Evolutionary conservation across 1,140 invertebrate species (phyloP).

Genomic region (Drosophila varians): DNA sequence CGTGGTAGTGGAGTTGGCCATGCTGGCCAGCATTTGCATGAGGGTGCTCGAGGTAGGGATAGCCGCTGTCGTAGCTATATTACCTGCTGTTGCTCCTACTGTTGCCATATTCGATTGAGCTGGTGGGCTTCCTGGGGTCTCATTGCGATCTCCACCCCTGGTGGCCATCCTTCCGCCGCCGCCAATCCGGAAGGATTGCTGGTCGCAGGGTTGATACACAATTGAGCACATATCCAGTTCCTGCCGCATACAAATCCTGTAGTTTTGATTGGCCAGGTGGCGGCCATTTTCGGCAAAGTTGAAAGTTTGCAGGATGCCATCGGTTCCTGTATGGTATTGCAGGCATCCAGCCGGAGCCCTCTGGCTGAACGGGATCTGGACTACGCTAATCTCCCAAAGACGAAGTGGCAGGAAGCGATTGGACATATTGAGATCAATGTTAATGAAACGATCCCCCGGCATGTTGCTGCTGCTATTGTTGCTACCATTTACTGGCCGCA

Average conservation of each 20-base stretch:
- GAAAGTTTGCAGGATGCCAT: conserved; percentile 87
- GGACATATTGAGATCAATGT: conserved; percentile 83
- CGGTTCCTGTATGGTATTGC: conserved; percentile 87
- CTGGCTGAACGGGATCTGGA: conserved; percentile 89
- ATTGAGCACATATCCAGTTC: conserved; percentile 90
- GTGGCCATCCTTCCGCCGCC: conserved; percentile 38
- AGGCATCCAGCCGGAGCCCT: conserved; percentile 89
- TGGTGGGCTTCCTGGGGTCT: neutral
- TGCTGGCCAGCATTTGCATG: conserved; percentile 29
- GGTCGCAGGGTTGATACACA: conserved; percentile 89
- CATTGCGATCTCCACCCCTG: neutral
- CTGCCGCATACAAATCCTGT: conserved; percentile 90
- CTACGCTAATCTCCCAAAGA: conserved; percentile 90
- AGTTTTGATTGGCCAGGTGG: conserved; percentile 91
- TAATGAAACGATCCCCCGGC: conserved; percentile 50
- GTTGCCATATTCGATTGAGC: conserved; percentile 22
- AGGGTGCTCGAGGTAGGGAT: conserved; percentile 23
- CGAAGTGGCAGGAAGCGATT: conserved; percentile 85
- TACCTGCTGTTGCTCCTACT: neutral
- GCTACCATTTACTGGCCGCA: conserved; percentile 41
- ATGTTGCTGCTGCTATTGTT: conserved; percentile 18
- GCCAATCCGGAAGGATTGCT: conserved; percentile 90
- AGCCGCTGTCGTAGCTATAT: neutral
- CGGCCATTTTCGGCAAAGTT: conserved; percentile 92
- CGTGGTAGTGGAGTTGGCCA: conserved; percentile 30